Percentiles rank a stretch among this genome's conserved stretches.
Conservation (phyloP, 2,113 vertebrate genomes). For the Peromyscus polionotus region DNA sequence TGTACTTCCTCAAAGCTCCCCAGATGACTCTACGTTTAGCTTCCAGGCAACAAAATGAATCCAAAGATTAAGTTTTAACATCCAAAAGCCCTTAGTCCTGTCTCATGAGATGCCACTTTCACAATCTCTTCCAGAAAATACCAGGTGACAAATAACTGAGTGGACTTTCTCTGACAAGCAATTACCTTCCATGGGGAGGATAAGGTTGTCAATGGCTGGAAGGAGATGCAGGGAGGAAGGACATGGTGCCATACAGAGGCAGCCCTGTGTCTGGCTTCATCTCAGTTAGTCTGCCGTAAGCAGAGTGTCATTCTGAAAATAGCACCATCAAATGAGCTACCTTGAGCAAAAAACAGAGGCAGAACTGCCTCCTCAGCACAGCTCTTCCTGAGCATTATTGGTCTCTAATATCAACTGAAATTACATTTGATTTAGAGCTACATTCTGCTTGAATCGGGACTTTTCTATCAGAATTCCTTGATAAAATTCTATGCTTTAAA, state of each 20-base stretch:
- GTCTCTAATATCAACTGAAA: constrained; percentile 71
- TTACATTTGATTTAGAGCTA: constrained; percentile 63
- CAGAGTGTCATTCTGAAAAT: constrained; percentile 74
- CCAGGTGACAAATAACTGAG: neutral
- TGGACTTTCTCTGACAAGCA: constrained; percentile 20
- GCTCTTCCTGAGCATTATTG: constrained; percentile 49
- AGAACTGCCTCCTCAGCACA: constrained; percentile 68
- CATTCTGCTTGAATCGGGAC: constrained; percentile 61
- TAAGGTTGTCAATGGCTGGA: constrained; percentile 36
- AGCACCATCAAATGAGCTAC: constrained; percentile 69
- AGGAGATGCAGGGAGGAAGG: constrained; percentile 29
- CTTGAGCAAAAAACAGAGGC: constrained; percentile 52
- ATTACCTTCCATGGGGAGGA: neutral
- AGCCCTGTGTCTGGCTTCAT: constrained; percentile 33
- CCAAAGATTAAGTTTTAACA: constrained; percentile 43
- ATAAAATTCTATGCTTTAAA: constrained; percentile 10
- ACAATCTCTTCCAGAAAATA: neutral
- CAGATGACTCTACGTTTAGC: neutral
- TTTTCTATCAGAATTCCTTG: constrained; percentile 54
- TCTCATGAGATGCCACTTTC: neutral
- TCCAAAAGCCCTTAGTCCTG: neutral
- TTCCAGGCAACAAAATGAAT: constrained; percentile 41
- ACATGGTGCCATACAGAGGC: neutral
- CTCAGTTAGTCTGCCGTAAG: constrained; percentile 71
- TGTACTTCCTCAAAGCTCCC: neutral